Base-by-base conservation (phyloP, 2,113 vertebrate genomes). In the Mustelus asterias region DNA sequence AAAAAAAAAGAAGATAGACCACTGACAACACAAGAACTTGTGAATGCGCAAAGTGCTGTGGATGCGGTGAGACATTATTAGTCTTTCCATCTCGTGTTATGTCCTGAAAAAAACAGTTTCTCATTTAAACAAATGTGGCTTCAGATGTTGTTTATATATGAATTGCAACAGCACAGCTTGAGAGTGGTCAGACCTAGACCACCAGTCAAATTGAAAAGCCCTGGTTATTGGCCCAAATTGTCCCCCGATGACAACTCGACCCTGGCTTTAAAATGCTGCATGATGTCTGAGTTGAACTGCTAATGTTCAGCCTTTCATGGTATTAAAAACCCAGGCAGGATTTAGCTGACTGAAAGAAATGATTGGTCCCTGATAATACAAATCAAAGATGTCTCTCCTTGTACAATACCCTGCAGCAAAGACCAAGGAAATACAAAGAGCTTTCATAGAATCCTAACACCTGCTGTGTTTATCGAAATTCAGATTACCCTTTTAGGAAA, bases 381-480 rank as follows among this genome's bases (percentile, higher is more conserved):
- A 93, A 93, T 93, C 60, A 67, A 65, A 93, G 16, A 22, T 93
- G 1, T 93, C 89, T 65, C n/a, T 93, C 16, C 60, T 3, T 10
- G 6, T 65, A 93, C 29, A 65, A 92, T 65, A 65, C 13, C 60
- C n/a, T 41, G 58, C 58, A 92, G 89, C 58, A 92, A n/a, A n/a
- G 14, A 63, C 60, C 89, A n/a, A 37, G 65, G n/a, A 33, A 92
- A 20, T 63, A 37, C 16, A 92, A 92, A 65, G n/a, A 37, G 60
- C 58, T 65, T 65, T 60, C 33, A 92, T 37, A n/a, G 60, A 63
- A 92, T 37, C 58, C 60, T 37, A 33, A 14, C 60, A 65, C 89
- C 89, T 92, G 89, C 89, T 92, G n/a, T 92, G 89, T 33, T 92
- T 65, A 92, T 92, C 89, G 60, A 58, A 90, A 90, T 24, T 60